Evolutionary conservation across 1,140 invertebrate species (phyloP), one percentile per base, ranked within the genome.

Genomic region (Triops longicaudatus): DNA sequence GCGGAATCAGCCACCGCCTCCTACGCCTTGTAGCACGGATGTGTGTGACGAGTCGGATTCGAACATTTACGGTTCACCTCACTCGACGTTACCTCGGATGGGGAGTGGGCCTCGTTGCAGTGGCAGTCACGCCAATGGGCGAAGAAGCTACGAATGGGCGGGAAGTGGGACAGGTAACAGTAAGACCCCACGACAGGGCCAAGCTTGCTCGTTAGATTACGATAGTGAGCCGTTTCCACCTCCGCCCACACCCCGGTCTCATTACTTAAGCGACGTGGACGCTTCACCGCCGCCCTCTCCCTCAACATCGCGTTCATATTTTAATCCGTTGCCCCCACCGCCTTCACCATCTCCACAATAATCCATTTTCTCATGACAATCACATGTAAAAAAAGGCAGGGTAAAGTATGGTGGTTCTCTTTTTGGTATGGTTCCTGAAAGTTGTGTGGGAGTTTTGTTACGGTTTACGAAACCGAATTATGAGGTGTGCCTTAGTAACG

Each of bases 11-110:
- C 93, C 93, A 1, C 95, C 95, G 22, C 95, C 94, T 1, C 95
- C 95, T 4, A 97, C 95, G 9, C 95, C 96, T 0, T 97, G 94
- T 83, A 94, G 93, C 80, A 97, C 96, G 2, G 95, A 97, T 83
- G 92, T 96, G 12, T 95, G 92, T 83, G 93, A 96, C 81, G 94
- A 96, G 81, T 93, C 91, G 3, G 93, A 95, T 81, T 90, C 81
- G 26, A 72, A 74, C 73, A 75, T 63, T 76, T 72, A 26, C 75
- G 73, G 26, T 26, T 73, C 27, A 72, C 78, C 37, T 28, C 71
- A 76, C 73, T 73, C 17, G 41, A 77, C 28, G 73, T 78, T 75
- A 71, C 73, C 27, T 50, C 78, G 37, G 72, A 71, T 73, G 76
- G 76, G 42, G 72, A 42, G 43, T 72, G 71, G 76, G 37, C 12